phyloP scores from a whole-genome alignment of 2,113 vertebrate species.

The Caretta caretta region DNA sequence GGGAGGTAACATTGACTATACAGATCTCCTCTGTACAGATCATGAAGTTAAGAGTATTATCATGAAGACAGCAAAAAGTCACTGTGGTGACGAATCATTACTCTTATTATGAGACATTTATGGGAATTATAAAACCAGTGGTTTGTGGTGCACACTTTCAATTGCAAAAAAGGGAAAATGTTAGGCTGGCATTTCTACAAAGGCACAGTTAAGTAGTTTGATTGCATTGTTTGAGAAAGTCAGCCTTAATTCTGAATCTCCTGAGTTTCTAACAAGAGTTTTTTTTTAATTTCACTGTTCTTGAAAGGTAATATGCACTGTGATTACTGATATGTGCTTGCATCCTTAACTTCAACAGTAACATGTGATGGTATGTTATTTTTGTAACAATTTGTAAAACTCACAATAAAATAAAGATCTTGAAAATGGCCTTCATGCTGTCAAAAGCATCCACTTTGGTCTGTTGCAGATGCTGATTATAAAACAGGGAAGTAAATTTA shows the following conservation, averaged over 20 bases:
- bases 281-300: background rate
- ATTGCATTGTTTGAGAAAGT: background rate
- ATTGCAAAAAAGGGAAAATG: background rate
- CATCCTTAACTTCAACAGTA: background rate
- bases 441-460: background rate
- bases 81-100: background rate
- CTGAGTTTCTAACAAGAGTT: rapidly evolving
- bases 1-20: background rate
- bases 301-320: too few species aligned
- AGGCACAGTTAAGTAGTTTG: background rate
- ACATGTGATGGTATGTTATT: background rate
- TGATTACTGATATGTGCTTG: background rate
- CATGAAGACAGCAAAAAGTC: background rate
- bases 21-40: background rate
- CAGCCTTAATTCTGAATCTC: background rate
- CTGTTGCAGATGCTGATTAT: background rate
- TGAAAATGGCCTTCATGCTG: background rate
- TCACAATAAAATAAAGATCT: background rate
- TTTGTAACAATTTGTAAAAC: background rate
- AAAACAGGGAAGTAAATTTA: background rate
- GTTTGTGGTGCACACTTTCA: rapidly evolving
- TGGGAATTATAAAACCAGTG: background rate
- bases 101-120: background rate
- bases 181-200: background rate
- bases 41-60: background rate